These are phyloP conservation scores for Perizoma affinitatum DNA, from an alignment of 2,888 invertebrate genomes.

Conservation along the genomic window DNA sequence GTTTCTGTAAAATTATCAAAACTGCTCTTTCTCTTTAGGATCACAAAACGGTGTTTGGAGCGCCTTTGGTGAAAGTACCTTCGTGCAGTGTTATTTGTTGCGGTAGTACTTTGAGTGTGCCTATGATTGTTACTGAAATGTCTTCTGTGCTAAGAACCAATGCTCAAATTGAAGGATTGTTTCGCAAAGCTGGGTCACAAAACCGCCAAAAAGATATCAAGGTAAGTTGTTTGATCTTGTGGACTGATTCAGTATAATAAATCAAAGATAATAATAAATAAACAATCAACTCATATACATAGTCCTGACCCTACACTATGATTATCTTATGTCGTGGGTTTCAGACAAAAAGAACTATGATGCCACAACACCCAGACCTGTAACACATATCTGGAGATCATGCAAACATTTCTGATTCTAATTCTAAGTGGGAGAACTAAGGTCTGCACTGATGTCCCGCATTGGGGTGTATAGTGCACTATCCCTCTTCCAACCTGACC, in stretches of 20 bases:
- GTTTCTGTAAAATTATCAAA: not conserved
- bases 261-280: not conserved
- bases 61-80: slow-evolving; percentile 75
- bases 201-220: slow-evolving; percentile 92
- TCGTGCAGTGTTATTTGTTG: slow-evolving; percentile 85
- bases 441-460: too few relatives aligned
- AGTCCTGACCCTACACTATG: too few relatives aligned
- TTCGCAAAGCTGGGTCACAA: slow-evolving; percentile 94
- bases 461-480: too few relatives aligned
- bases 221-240: slow-evolving; percentile 60
- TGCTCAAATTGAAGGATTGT: slow-evolving; percentile 91
- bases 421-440: too few relatives aligned
- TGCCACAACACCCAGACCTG: too few relatives aligned
- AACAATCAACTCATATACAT: not conserved
- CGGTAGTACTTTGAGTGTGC: slow-evolving; percentile 88
- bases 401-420: too few relatives aligned
- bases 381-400: too few relatives aligned
- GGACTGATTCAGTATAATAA: too few relatives aligned
- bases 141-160: slow-evolving; percentile 87
- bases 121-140: slow-evolving; percentile 88
- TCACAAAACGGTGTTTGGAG: slow-evolving; percentile 77
- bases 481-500: too few relatives aligned
- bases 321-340: too few relatives aligned
- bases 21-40: slow-evolving; percentile 54
- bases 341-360: too few relatives aligned